Base-by-base conservation (phyloP, 2,797 vertebrate species). In the Otolemur crassicaudatus region DNA sequence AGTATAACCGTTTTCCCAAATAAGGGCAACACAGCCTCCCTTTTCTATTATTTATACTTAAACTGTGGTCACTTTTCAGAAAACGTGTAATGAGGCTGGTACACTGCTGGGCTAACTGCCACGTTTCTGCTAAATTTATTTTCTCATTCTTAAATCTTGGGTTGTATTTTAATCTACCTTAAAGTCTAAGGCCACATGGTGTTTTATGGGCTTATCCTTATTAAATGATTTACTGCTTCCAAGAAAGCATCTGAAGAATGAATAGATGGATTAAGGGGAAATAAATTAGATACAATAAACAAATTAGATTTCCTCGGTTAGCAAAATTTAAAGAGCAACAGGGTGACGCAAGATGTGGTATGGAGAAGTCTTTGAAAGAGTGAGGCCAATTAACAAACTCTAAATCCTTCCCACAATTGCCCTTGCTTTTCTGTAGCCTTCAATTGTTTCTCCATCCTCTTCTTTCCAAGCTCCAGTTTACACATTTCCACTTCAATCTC, bases 251-350 rank as follows among this genome's bases (percentile, higher is more conserved):
- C 76, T 90, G 63, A 95, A 91, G 85, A 93, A 77, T 92, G 60
- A 90, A 83, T 82, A 83, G 81, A 90, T 29, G 76, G 27, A 95
- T 94, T 82, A 92, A 89, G 37, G 56, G 58, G 27, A 91, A 91
- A 77, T 83, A 76, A 96, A 91, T 90, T 85, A 43, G 27, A 92
- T 67, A 76, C 0, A 76, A 90, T 82, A 89, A 70, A 83, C 65
- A 97, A 93, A 94, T 96, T 91, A 87, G 87, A 95, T 91, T 94
- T 94, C n/a, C 40, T 40, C 46, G 40, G 14, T 86, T 95, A 82
- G 76, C 46, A 76, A 90, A 53, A 90, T 90, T 90, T 92, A 95
- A 94, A 95, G 94, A 94, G 31, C n/a, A 70, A 65, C 60, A 93
- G 27, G 19, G 23, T 94, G 83, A 91, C 7, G 11, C 67, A 97